Evolutionary conservation across 2,113 vertebrate genomes (phyloP), one percentile per base, ranked within the genome.

Genomic region (Malurus alboscapulatus): DNA sequence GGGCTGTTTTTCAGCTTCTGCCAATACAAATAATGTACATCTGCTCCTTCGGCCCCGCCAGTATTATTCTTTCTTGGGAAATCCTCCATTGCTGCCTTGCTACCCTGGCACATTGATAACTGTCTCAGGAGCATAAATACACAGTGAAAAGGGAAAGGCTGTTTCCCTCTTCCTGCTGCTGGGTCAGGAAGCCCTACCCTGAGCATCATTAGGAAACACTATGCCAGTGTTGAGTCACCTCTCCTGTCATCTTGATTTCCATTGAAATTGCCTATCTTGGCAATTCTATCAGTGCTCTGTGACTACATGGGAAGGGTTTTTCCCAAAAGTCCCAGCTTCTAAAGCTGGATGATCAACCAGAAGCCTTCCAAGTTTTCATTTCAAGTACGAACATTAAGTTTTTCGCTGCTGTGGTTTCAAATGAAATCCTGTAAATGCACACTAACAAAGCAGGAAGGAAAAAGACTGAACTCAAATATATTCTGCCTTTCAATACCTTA

Each of bases 1-100:
- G 76, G 44, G 75, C 59, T 92, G 74, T 66, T 90, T 94, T 88
- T 88, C 90, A 93, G 72, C 83, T 90, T 93, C 90, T 95, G 90
- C 51, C 59, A 83, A 90, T 90, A 95, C 51, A 92, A 90, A 95
- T 79, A 91, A 89, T 11, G 40, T 83, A 83, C 78, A 91, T 71
- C 79, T 90, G 93, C 73, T 94, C 73, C 61, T 92, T 89, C 5
- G 2, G 84, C 53, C 75, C 61, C 8, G 7, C 65, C 84, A 83
- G 51, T 44, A 51, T 92, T 80, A 89, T 65, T 91, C n/a, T 71
- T 85, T 40, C 91, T 89, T 76, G 65, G 84, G 67, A 94, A 94
- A 92, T 54, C 63, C 67, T 89, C 40, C 63, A 55, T n/a, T 71
- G 21, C 44, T 76, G 81, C 34, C 63, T 79, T 89, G 66, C 59